Evolutionary conservation across 1,140 invertebrate genomes (phyloP).

Genomic region (Drosophila insularis): DNA sequence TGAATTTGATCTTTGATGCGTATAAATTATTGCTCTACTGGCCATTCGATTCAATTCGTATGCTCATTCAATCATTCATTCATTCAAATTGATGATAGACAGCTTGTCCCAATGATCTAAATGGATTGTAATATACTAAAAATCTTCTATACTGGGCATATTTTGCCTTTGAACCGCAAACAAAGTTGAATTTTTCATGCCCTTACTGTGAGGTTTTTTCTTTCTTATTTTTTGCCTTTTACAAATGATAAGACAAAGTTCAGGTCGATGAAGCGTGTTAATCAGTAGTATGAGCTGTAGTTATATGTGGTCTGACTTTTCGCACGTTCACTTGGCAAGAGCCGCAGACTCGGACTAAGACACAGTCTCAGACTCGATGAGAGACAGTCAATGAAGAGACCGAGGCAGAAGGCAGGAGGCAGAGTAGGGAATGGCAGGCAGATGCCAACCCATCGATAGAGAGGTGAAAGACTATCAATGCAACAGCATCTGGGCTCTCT

Average conservation of each 20-base stretch:
- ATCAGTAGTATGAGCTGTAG: conserved; percentile 39
- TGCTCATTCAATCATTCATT: neutral
- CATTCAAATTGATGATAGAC: conserved; percentile 8
- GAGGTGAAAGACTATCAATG: conserved; percentile 34
- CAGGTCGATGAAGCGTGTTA: conserved; percentile 65
- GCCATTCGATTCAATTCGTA: neutral
- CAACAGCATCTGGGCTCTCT: conserved; percentile 41
- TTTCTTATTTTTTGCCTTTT: neutral
- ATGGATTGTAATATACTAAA: neutral
- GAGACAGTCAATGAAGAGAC: no score
- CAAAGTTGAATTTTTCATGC: neutral
- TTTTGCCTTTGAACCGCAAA: conserved; percentile 52
- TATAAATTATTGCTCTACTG: neutral
- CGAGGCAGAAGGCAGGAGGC: neutral
- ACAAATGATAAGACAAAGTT: conserved; percentile 17
- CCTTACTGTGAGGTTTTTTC: neutral
- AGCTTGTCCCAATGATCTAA: conserved; percentile 48
- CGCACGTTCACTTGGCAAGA: conserved; percentile 48
- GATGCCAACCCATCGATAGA: conserved; percentile 50
- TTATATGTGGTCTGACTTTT: conserved; percentile 42
- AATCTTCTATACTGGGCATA: conserved; percentile 35
- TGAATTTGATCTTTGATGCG: neutral
- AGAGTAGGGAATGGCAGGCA: conserved; percentile 17
- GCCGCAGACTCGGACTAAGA: neutral
- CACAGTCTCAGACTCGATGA: neutral